Percentiles rank a stretch among this genome's conserved stretches.
phyloP scores from a whole-genome alignment of 1,140 invertebrate species.

The Drosophila seguyi region DNA sequence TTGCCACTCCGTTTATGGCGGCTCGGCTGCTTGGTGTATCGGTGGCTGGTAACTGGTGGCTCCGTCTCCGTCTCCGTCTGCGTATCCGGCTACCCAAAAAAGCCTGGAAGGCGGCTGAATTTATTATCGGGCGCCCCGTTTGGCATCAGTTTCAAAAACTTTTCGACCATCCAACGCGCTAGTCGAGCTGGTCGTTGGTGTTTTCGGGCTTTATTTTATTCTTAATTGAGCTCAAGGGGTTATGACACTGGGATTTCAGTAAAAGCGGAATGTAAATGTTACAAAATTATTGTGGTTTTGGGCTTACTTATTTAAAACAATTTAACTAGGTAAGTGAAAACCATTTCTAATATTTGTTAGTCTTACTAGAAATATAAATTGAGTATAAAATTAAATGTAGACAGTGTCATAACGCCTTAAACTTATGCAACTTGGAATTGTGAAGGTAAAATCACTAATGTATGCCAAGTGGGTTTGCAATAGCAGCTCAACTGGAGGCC shows the following conservation, averaged over 20 bases:
- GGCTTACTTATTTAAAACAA: rapidly evolving
- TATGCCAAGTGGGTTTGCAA: conserved; percentile 58
- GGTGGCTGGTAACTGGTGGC: conserved; percentile 9
- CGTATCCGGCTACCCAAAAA: not conserved
- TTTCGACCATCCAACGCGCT: conserved; percentile 71
- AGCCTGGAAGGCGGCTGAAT: conserved; percentile 62
- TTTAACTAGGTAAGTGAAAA: not conserved
- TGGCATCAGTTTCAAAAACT: conserved; percentile 81
- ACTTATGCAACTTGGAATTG: conserved; percentile 70
- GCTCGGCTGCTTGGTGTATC: conserved; percentile 13
- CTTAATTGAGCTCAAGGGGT: not conserved
- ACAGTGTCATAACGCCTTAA: not conserved
- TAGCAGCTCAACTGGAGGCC: conserved; percentile 31
- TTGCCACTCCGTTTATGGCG: conserved; percentile 35
- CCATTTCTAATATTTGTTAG: rapidly evolving
- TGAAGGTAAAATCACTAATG: conserved; percentile 76
- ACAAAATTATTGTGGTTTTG: not conserved
- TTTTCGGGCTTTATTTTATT: conserved; percentile 8
- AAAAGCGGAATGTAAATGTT: not conserved
- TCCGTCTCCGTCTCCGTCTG: conserved; percentile 14
- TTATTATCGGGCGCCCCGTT: conserved; percentile 72
- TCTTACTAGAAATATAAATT: not conserved
- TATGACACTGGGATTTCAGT: conserved; percentile 7
- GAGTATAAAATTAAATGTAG: not conserved
- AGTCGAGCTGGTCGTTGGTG: conserved; percentile 13